These are phyloP conservation scores for Tenualosa thibaudeaui DNA, from an alignment of 2,797 vertebrate genomes.

Conservation along the genomic window DNA sequence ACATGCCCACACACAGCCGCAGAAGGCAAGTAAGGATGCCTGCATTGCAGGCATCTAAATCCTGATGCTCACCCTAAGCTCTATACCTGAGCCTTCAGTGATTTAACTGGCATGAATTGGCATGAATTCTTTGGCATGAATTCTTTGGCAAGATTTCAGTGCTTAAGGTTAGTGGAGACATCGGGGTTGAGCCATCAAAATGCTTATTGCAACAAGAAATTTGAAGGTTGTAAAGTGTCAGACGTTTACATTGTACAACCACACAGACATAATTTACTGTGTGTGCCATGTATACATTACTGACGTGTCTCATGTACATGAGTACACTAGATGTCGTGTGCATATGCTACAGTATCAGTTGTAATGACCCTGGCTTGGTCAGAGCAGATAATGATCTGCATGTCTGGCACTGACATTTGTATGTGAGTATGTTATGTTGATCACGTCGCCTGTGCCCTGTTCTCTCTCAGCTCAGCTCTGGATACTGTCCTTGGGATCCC, in stretches of 20 bases:
- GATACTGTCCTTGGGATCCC: constrained; percentile 89
- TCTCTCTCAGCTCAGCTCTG: constrained; percentile 84
- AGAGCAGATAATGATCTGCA: not conserved
- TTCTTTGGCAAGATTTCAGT: too few relatives aligned
- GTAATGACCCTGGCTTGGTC: not conserved
- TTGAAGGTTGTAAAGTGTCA: not conserved
- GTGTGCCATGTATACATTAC: not conserved
- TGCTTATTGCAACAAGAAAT: not conserved
- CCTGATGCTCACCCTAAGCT: too few relatives aligned
- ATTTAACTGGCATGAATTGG: too few relatives aligned
- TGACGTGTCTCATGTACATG: too few relatives aligned
- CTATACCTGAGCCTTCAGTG: too few relatives aligned
- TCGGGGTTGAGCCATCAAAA: not conserved
- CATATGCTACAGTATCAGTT: not conserved
- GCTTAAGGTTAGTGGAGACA: too few relatives aligned
- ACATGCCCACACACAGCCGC: too few relatives aligned
- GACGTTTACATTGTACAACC: not conserved
- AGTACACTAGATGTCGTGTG: not conserved
- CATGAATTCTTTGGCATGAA: too few relatives aligned
- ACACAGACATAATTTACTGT: not conserved
- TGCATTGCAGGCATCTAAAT: not conserved
- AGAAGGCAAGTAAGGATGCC: not conserved
- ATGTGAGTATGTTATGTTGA: not conserved
- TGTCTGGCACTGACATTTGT: not conserved
- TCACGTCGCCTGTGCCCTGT: not conserved